Percentiles rank a stretch among this genome's conserved stretches.
phyloP scores from a whole-genome alignment of 2,888 invertebrate species.

The Dastarcus helophoroides region DNA sequence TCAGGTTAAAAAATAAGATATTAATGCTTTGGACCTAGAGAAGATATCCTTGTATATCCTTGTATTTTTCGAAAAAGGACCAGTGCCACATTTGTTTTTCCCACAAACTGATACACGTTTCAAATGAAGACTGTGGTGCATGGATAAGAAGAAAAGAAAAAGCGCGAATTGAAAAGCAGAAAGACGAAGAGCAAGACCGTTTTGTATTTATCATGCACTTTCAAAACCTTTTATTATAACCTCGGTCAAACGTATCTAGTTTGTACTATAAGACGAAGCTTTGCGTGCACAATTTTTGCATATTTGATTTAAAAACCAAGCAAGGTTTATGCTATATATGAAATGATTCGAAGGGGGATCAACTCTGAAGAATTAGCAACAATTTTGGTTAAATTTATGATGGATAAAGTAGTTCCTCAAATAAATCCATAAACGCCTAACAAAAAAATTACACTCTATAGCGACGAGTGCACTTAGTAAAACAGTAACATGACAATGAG shows the following conservation, averaged over 20 bases:
- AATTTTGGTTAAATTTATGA: background rate
- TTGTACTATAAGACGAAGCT: background rate
- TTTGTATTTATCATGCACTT: constrained; percentile 1
- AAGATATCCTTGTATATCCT: background rate
- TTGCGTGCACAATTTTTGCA: constrained; percentile 1
- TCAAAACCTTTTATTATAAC: background rate
- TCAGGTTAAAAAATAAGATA: background rate
- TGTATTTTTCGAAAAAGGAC: background rate
- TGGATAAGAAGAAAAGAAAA: background rate
- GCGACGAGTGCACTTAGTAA: background rate
- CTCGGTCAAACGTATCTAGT: background rate
- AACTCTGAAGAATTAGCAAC: background rate
- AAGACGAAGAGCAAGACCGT: background rate
- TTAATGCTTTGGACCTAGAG: too few relatives aligned
- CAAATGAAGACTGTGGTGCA: background rate
- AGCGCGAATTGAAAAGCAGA: background rate
- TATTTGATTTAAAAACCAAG: constrained; percentile 1
- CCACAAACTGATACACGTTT: background rate
- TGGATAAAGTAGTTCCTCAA: background rate
- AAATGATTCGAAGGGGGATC: background rate
- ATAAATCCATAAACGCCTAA: background rate
- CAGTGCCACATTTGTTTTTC: background rate
- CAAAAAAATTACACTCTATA: background rate
- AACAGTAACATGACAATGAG: constrained; percentile 1
- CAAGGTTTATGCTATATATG: background rate